Evolutionary conservation across 2,113 vertebrate species (phyloP).

Genomic region (Semnopithecus entellus): DNA sequence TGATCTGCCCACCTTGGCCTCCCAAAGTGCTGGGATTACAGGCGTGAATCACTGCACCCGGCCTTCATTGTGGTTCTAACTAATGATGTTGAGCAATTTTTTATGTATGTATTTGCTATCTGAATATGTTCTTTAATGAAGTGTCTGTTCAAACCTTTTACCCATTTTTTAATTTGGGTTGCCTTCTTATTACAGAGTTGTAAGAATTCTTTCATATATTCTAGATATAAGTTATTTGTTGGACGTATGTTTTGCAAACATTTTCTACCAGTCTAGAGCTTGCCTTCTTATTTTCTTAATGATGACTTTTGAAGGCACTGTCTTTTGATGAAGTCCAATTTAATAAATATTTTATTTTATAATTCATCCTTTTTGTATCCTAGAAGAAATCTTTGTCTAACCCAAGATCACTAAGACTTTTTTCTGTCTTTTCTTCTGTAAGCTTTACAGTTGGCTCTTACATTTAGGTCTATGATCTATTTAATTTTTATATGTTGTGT

Average conservation of each 20-base stretch:
- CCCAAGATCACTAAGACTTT: background rate
- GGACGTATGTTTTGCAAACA: background rate
- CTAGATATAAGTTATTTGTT: background rate
- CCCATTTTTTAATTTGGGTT: background rate
- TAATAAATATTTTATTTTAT: background rate
- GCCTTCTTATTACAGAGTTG: background rate
- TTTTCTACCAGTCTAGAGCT: background rate
- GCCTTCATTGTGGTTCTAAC: background rate
- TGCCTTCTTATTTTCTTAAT: background rate
- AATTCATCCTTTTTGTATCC: background rate
- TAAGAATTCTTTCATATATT: background rate
- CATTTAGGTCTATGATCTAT: background rate
- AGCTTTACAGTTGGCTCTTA: background rate
- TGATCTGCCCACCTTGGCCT: too few species aligned
- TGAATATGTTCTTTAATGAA: background rate
- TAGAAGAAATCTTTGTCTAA: background rate
- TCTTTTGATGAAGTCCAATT: constrained; percentile 21
- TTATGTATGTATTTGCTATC: background rate
- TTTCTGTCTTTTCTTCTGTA: background rate
- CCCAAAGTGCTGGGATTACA: too few species aligned
- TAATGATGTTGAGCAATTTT: background rate
- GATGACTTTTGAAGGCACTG: background rate
- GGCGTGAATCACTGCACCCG: too few species aligned
- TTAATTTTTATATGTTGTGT: background rate
- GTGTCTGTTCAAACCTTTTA: background rate